A percentile compares a stretch with the other conserved stretches of the same genome.
phyloP scores from a whole-genome alignment of 2,888 invertebrate genomes.

The Sinopyrophorus schimmeli region DNA sequence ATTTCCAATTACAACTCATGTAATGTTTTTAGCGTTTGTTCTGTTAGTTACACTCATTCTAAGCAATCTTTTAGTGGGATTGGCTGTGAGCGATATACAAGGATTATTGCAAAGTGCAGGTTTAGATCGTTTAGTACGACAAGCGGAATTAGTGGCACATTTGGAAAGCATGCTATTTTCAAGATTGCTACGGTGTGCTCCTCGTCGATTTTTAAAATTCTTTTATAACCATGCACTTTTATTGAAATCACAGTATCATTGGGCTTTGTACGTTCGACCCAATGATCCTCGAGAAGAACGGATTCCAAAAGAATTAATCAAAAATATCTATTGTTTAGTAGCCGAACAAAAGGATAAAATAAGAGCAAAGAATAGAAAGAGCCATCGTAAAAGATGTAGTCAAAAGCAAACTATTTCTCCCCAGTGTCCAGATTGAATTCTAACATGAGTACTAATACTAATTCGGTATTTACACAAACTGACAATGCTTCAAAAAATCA shows the following conservation, averaged over 20 bases:
- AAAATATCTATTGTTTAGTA: constrained; percentile 74
- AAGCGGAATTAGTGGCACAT: constrained; percentile 80
- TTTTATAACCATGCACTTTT: constrained; percentile 74
- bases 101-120: constrained; percentile 81
- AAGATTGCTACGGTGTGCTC: constrained; percentile 66
- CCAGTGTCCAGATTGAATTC: constrained; percentile 42
- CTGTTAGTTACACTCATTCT: constrained; percentile 79
- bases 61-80: constrained; percentile 80
- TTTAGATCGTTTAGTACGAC: constrained; percentile 76
- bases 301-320: constrained; percentile 75
- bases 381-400: constrained; percentile 11
- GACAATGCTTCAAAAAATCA: constrained; percentile 31
- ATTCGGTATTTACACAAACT: constrained; percentile 14
- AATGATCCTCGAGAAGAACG: constrained; percentile 82
- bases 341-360: constrained; percentile 67
- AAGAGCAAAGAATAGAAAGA: constrained; percentile 40
- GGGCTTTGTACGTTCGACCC: constrained; percentile 74
- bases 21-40: constrained; percentile 76
- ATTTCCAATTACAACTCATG: constrained; percentile 74
- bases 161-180: constrained; percentile 84
- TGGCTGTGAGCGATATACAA: constrained; percentile 84
- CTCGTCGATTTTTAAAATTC: constrained; percentile 63
- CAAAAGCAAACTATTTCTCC: constrained; percentile 12
- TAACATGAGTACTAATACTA: constrained; percentile 28
- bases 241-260: constrained; percentile 74